Evolutionary conservation across 2,888 invertebrate genomes (phyloP).

Genomic region (Heliconius sara): DNA sequence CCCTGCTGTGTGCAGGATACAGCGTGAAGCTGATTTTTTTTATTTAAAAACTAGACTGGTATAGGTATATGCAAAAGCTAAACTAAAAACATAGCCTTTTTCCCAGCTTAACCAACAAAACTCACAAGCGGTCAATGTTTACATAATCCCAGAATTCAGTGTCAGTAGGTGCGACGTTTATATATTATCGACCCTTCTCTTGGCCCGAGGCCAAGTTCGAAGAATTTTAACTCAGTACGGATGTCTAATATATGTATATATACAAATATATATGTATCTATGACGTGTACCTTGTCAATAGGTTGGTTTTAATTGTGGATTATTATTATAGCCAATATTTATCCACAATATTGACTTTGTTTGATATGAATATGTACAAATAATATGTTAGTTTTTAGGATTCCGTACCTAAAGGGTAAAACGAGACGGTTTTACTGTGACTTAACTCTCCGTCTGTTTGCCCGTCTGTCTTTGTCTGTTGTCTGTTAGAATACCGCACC

Average conservation of each 20-base stretch:
- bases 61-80: not conserved
- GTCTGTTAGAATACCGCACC: no score
- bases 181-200: conserved; percentile 59
- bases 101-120: conserved; percentile 6
- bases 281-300: not conserved
- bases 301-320: not conserved
- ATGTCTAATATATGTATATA: not conserved
- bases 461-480: no score
- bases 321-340: no score
- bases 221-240: conserved; percentile 41
- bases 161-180: conserved; percentile 66
- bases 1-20: no score
- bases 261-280: not conserved
- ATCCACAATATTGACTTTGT: no score
- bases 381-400: no score
- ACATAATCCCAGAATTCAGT: conserved; percentile 51
- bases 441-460: no score
- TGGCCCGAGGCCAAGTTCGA: conserved; percentile 71
- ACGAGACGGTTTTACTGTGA: no score
- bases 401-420: no score
- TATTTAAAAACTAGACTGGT: no score
- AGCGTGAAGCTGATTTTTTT: no score
- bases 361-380: no score
- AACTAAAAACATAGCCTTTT: not conserved
- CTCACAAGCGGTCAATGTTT: conserved; percentile 23